These are phyloP conservation scores for Pandion haliaetus DNA, from an alignment of 2,113 vertebrate genomes.

Conservation along the genomic window DNA sequence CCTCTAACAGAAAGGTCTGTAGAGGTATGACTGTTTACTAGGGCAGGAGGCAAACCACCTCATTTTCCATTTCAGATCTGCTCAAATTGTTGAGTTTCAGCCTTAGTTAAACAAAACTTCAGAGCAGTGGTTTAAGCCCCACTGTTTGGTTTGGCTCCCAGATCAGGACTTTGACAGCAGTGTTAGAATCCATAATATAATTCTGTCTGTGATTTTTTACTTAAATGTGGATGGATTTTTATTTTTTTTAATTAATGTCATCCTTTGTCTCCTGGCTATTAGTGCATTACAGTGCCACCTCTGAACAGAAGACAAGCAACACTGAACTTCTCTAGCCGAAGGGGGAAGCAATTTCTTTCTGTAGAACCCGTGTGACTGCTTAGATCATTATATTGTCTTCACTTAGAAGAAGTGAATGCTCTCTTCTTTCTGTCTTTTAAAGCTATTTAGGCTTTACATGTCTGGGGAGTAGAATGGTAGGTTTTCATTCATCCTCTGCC, in stretches of 20 bases:
- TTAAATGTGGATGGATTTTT: not conserved
- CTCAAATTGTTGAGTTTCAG: not conserved
- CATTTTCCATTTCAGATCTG: not conserved
- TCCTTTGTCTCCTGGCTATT: not conserved
- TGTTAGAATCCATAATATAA: not conserved
- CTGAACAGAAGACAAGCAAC: not conserved
- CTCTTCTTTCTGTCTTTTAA: not conserved
- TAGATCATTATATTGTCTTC: not conserved
- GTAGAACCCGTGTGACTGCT: not conserved
- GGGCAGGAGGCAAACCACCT: not conserved
- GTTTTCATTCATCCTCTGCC: slow-evolving; percentile 38
- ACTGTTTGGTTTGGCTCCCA: not conserved
- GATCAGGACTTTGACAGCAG: not conserved
- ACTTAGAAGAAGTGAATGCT: not conserved
- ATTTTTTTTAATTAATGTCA: not conserved
- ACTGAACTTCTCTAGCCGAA: not conserved
- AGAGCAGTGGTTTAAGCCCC: not conserved
- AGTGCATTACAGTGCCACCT: not conserved
- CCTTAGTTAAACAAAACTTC: not conserved
- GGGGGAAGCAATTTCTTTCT: not conserved
- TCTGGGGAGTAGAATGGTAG: not conserved
- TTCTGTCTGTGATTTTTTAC: not conserved
- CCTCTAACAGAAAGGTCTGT: not conserved
- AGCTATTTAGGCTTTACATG: not conserved
- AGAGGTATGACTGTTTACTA: not conserved